Evolutionary conservation across 1,140 invertebrate genomes (phyloP), one percentile per base, ranked within the genome.

Genomic region (Hylaeus volcanicus): DNA sequence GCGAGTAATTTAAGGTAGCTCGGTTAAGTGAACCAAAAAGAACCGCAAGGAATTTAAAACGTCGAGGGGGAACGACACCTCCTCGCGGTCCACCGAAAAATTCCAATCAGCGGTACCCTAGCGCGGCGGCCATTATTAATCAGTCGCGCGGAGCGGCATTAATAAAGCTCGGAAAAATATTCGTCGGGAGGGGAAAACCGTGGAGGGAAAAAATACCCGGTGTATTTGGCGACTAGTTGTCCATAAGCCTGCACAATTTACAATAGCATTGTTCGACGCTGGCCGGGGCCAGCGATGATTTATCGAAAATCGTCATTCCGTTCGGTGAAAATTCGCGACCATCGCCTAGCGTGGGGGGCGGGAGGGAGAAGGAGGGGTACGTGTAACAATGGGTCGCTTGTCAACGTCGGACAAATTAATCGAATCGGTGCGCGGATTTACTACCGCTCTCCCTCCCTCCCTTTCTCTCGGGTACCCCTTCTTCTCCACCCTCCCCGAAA

Each of bases 351-450:
- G 41, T 51, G 37, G 65, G 60, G 58, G 48, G 41, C 6, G 45
- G 45, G 45, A 14, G 5, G 61, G 37, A n/a, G 37, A 14, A 8
- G 53, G 65, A 4, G 48, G 41, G 26, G 63, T 26, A 61, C 48
- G 51, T 43, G 39, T 11, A 81, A 83, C 81, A 74, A 86, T 48
- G 74, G 81, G 64, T 26, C 71, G 72, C 74, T 78, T 69, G 75
- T 84, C 84, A 84, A 76, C 78, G 53, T 45, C 63, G 78, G 79
- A 82, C 72, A 82, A 76, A 86, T 86, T 86, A 87, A 84, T 87
- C 85, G 84, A 87, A 87, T 87, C 79, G 70, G 58, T 74, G 75
- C 84, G 70, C 79, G 83, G 85, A 87, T 87, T 87, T 87, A 87
- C 82, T 74, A 82, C 72, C 73, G 58, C 64, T 48, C 39, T 26